Evolutionary conservation across 1,140 invertebrate species (phyloP).

Genomic region (Pomacea maculata): DNA sequence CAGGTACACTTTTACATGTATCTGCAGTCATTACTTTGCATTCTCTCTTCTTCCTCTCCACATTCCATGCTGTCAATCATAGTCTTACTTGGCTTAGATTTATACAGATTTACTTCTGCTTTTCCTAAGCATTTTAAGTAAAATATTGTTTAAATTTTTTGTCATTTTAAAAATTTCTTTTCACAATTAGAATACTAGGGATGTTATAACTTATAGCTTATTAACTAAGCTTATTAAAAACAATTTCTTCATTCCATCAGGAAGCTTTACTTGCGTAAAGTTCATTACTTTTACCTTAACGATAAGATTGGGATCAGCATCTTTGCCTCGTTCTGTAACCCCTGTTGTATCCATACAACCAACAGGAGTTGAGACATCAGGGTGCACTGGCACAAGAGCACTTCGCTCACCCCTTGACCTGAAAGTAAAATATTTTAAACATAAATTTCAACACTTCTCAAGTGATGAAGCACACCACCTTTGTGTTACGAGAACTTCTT

Average conservation of each 20-base stretch:
- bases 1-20: too few relatives aligned
- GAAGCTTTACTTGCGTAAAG: not conserved
- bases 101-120: too few relatives aligned
- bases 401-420: constrained; percentile 22
- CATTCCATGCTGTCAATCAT: too few relatives aligned
- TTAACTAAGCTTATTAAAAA: not conserved
- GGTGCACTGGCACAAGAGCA: constrained; percentile 18
- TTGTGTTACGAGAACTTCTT: too few relatives aligned
- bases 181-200: not conserved
- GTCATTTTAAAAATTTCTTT: not conserved
- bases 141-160: not conserved
- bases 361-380: constrained; percentile 19
- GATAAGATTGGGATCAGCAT: constrained; percentile 26
- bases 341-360: constrained; percentile 4
- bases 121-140: too few relatives aligned
- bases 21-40: too few relatives aligned
- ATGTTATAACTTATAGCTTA: not conserved
- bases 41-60: too few relatives aligned
- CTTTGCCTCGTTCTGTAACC: constrained; percentile 2
- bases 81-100: too few relatives aligned
- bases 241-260: not conserved
- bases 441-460: too few relatives aligned
- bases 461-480: too few relatives aligned
- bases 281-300: constrained; percentile 22
- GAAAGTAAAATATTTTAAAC: not conserved